Conservation (phyloP, 1,140 invertebrate species). For the Psilanteris sp. region DNA sequence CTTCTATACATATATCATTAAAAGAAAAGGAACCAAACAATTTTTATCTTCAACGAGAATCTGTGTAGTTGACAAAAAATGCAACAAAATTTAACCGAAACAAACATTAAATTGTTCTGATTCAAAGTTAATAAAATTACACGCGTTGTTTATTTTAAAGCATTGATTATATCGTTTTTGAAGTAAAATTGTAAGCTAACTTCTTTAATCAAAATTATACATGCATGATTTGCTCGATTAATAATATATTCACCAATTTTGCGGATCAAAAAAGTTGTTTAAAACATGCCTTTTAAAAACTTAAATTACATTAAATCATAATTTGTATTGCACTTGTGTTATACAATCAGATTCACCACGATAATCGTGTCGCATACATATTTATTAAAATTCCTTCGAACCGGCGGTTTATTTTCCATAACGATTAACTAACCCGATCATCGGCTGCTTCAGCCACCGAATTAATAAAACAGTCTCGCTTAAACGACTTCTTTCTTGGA, state of each 20-base stretch:
- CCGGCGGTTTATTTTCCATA: constrained; percentile 41
- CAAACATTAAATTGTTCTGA: no score
- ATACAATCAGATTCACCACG: constrained; percentile 13
- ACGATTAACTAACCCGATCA: constrained; percentile 60
- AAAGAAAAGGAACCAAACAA: neutral
- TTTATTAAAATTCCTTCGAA: constrained; percentile 53
- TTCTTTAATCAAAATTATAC: neutral
- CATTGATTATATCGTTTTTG: no score
- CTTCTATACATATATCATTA: neutral
- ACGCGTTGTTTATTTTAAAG: no score
- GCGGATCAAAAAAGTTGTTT: neutral
- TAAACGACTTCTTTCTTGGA: constrained; percentile 56
- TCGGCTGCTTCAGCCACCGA: constrained; percentile 31
- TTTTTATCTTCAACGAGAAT: no score
- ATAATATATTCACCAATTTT: constrained; percentile 3
- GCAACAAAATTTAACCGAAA: no score
- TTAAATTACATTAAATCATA: constrained; percentile 15
- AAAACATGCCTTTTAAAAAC: constrained; percentile 6
- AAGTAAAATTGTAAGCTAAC: no score
- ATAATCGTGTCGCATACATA: constrained; percentile 58
- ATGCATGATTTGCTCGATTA: neutral
- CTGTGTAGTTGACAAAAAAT: no score
- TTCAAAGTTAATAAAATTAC: no score
- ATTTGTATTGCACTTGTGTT: constrained; percentile 27
- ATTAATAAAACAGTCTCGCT: constrained; percentile 62